Percentiles rank a stretch among this genome's conserved stretches.
Evolutionary conservation across 2,888 invertebrate genomes (phyloP).

Genomic region (Catocala sponsa): DNA sequence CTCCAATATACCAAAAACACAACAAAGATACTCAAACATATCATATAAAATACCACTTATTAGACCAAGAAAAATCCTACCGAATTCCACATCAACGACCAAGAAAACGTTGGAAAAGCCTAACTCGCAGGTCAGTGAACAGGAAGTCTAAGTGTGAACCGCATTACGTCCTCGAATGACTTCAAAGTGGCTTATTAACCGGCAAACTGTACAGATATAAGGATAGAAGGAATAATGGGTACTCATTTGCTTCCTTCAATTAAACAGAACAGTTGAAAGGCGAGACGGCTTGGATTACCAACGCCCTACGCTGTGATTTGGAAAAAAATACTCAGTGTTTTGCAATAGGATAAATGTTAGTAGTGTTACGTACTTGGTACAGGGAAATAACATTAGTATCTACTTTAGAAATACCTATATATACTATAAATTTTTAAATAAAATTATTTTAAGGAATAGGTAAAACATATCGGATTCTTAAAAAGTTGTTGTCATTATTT

Average conservation of each 20-base stretch:
- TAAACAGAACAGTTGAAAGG: slow-evolving; percentile 57
- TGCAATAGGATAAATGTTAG: slow-evolving; percentile 8
- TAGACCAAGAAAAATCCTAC: slow-evolving; percentile 30
- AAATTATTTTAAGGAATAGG: too few relatives aligned
- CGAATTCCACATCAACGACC: not conserved
- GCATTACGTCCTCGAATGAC: slow-evolving; percentile 33
- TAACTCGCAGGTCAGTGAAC: slow-evolving; percentile 55
- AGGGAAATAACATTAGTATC: too few relatives aligned
- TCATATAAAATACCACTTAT: too few relatives aligned
- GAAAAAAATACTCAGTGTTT: slow-evolving; percentile 23
- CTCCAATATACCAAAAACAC: too few relatives aligned
- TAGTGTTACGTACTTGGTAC: too few relatives aligned
- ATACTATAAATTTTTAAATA: too few relatives aligned
- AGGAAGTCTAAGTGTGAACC: slow-evolving; percentile 47
- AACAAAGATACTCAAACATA: too few relatives aligned
- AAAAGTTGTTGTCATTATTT: too few relatives aligned
- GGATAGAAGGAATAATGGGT: slow-evolving; percentile 55
- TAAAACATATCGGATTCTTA: too few relatives aligned
- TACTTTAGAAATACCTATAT: too few relatives aligned
- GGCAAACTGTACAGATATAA: slow-evolving; percentile 43
- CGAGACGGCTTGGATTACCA: slow-evolving; percentile 56
- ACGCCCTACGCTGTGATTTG: slow-evolving; percentile 40
- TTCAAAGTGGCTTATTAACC: slow-evolving; percentile 58
- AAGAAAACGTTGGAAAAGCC: slow-evolving; percentile 21
- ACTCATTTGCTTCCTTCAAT: slow-evolving; percentile 62